Base-by-base conservation (phyloP, 2,888 invertebrate genomes). In the Syritta pipiens region DNA sequence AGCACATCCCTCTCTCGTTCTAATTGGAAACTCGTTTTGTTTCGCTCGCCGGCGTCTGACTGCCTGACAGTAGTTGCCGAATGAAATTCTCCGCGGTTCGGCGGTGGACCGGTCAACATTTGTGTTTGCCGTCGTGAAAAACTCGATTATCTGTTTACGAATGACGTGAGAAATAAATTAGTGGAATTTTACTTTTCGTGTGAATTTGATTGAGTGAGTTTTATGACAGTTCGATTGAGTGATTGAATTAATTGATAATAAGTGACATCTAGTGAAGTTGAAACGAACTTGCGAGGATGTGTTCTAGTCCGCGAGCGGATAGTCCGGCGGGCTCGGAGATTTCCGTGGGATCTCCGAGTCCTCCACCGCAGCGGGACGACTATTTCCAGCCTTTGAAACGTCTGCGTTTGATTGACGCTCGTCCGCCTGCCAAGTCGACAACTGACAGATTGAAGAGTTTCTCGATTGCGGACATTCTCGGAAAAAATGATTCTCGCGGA, bases 401-500 rank as follows among this genome's bases (percentile, higher is more conserved):
- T 81, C 89, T 96, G 83, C 94, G 72, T 37, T 26, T 37, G 7
- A 24, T 40, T 19, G 44, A 63, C 19, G 53, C 79, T 4, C 57
- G 82, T 12, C 28, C 65, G 40, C 35, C 55, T 10, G 57, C 46
- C 83, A 82, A 44, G 94, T 94, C 85, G 94, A 95, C 84, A 95
- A 84, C 92, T 24, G 92, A 93, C 63, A 95, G 96, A 6, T 94
- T 97, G 32, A 96, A 96, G 88, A 96, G 96, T 87, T 97, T 97
- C 88, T 95, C 96, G 57, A 97, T 97, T 76, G 90, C 94, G 86
- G 97, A 97, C 90, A 97, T 97, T 86, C 90, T 97, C 81, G 96
- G 94, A 84, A 95, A 95, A 87, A 82, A 83, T 1, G 93, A 85
- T 4, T 74, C 35, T 26, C 57, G 40, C 9, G 62, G 42, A n/a